These are phyloP conservation scores for Margaritifera margaritifera DNA, from an alignment of 2,888 invertebrate genomes.

Conservation along the genomic window DNA sequence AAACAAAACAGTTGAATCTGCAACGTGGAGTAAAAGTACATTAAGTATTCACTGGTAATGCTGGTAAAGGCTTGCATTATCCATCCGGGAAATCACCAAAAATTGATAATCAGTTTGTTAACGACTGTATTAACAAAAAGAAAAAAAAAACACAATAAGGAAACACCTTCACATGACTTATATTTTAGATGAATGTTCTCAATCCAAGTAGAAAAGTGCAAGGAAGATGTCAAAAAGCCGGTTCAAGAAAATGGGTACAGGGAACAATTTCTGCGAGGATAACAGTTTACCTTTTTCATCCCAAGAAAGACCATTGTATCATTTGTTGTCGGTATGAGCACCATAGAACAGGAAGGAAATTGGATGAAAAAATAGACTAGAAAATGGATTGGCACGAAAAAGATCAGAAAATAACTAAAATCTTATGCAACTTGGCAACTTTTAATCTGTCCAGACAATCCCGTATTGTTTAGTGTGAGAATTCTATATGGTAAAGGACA, in stretches of 20 bases:
- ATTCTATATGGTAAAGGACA: constrained; percentile 30
- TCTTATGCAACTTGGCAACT: constrained; percentile 2
- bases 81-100: constrained; percentile 8
- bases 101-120: not conserved
- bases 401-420: constrained; percentile 8
- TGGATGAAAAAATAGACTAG: constrained; percentile 8
- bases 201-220: too few species aligned
- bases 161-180: too few species aligned
- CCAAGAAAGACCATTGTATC: constrained; percentile 22
- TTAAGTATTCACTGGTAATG: not conserved
- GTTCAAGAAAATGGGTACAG: constrained; percentile 11
- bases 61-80: not conserved
- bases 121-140: not conserved
- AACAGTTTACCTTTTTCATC: constrained; percentile 15
- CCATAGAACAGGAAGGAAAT: constrained; percentile 4
- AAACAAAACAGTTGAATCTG: constrained; percentile 7
- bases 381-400: constrained; percentile 12
- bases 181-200: too few species aligned
- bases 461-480: constrained; percentile 21
- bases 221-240: not conserved
- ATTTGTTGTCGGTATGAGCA: constrained; percentile 4
- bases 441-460: constrained; percentile 15
- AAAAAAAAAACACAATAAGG: not conserved
- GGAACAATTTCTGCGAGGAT: constrained; percentile 12
- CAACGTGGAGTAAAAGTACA: constrained; percentile 4